Evolutionary conservation across 2,797 vertebrate species (phyloP).

Genomic region (Acrossocheilus wenchowensis): DNA sequence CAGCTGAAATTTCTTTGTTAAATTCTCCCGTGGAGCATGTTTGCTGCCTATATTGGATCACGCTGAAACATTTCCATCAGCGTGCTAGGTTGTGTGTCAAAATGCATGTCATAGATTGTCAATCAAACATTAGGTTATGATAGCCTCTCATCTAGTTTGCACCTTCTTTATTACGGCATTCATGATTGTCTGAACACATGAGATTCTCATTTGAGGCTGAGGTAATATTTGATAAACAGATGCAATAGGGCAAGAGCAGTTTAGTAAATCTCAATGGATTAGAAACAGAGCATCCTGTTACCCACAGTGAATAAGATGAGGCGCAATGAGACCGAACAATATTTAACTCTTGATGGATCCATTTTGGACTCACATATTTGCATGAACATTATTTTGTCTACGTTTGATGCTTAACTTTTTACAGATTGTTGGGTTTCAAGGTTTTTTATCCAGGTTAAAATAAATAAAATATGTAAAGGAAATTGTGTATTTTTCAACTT

Average conservation of each 20-base stretch:
- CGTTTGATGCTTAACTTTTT: background rate
- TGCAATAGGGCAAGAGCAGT: conserved; percentile 41
- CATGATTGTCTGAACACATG: conserved; percentile 44
- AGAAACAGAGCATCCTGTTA: conserved; percentile 56
- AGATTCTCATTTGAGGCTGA: conserved; percentile 54
- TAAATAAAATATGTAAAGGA: background rate
- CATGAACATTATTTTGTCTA: conserved; percentile 23
- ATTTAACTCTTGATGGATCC: background rate
- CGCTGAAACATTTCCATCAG: conserved; percentile 18
- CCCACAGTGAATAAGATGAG: conserved; percentile 53
- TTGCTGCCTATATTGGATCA: background rate
- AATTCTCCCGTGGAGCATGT: background rate
- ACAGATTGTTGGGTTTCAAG: background rate
- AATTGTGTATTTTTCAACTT: background rate
- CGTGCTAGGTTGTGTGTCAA: conserved; percentile 52
- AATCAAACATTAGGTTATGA: conserved; percentile 58
- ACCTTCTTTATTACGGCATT: conserved; percentile 59
- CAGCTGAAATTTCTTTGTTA: conserved; percentile 13
- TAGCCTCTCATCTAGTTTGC: conserved; percentile 38
- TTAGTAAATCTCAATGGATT: conserved; percentile 52
- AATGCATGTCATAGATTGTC: conserved; percentile 63
- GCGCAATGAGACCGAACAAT: conserved; percentile 14
- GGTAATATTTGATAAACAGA: conserved; percentile 60
- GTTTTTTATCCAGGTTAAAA: background rate
- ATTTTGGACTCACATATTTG: conserved; percentile 4